Evolutionary conservation across 2,888 invertebrate genomes (phyloP), one percentile per base, ranked within the genome.

Genomic region (Pseudococcus jackbeardsleyi): DNA sequence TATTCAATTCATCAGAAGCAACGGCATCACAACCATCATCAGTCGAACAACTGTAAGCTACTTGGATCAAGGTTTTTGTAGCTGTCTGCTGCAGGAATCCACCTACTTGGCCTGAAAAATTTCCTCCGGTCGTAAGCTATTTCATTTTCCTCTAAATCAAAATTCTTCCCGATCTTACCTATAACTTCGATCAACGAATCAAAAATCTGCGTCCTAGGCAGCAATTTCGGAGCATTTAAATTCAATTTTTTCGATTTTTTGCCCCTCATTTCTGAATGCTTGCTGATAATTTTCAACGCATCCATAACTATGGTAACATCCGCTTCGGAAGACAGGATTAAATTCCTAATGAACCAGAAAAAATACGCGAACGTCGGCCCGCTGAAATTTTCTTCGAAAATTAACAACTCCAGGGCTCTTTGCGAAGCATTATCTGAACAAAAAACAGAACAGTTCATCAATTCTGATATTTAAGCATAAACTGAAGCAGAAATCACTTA

Each of bases 131-230:
- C 64, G 22, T 64, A 93, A 90, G 26, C 26, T 33, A 33, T 33
- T 33, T 3, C 26, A 33, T 33, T 33, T 33, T 33, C 3, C 3
- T 3, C 26, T 33, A 33, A 33, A 33, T 33, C 26, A 33, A 33
- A 2, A 33, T 33, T 3, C 26, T 33, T 33, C 3, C 26, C 26
- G 26, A 3, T 33, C 33, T 93, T 91, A 93, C 95, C 94, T 90
- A 97, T 95, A 39, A 97, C 93, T 90, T 96, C 94, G 89, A 97
- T 93, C 64, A 98, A 93, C 88, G 97, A 92, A 82, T 95, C 93
- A 91, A 97, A 94, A 93, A 98, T 96, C 91, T 96, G 95, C 90
- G 94, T 93, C 59, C 96, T 93, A 6, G 98, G 98, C 91, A 98
- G 93, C 90, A 96, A 94, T 89, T 94, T 93, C 0, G 98, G 97